Evolutionary conservation across 1,140 invertebrate genomes (phyloP), one percentile per base, ranked within the genome.

Genomic region (Rhyacophila brunnea): DNA sequence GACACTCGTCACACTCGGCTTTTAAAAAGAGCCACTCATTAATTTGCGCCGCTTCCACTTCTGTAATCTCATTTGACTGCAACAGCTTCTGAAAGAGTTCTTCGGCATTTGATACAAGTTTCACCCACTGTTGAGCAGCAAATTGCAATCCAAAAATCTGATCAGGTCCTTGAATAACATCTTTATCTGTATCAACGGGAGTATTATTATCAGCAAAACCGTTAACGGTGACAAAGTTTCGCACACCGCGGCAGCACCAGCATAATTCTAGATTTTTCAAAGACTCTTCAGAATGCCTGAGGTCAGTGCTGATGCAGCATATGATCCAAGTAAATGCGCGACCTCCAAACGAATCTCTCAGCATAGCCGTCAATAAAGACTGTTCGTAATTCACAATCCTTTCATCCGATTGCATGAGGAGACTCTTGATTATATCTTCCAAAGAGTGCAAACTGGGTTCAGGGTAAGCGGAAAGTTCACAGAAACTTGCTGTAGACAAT

Each of bases 21-120:
- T 92, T 92, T 60, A 91, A 78, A 65, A 87, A 90, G 2, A 93
- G 72, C 90, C 90, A 93, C 57, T 90, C 86, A 68, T 89, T 88
- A n/a, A 92, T 89, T 73, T 89, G 88, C 68, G 88, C 87, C 62
- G 85, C 81, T 67, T 89, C 86, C 52, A 81, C 74, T 50, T 87
- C 83, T 6, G 84, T 80, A 42, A 92, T 70, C 28, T 80, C 74
- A 62, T 87, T 86, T 18, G 78, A 80, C 42, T 78, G 74, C 53
- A 83, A 72, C 48, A 79, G 78, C 77, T 87, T 90, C 65, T 87
- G 85, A 68, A 92, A 89, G 9, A 92, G 69, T n/a, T 87, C 87
- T 71, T 92, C 89, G 6, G 90, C 90, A 79, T 91, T 91, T 1
- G 87, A 83, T 4, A 92, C 89, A 28, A 92, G 70, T 69, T 90